These are phyloP conservation scores for Clunio marinus DNA, from an alignment of 2,888 invertebrate genomes.

Conservation along the genomic window DNA sequence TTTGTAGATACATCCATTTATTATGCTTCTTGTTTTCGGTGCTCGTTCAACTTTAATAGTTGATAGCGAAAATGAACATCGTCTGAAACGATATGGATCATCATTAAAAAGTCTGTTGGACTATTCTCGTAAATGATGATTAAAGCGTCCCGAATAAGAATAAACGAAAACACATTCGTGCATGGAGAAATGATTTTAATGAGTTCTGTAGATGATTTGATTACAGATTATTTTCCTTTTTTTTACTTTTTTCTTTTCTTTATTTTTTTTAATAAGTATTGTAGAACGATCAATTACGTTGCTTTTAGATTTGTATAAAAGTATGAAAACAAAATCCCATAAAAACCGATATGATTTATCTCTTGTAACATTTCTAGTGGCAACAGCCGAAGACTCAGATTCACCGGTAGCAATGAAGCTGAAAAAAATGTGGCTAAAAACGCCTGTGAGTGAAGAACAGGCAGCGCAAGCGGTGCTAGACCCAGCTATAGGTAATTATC, in stretches of 20 bases:
- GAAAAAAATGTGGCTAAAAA: constrained; percentile 69
- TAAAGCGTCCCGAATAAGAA: neutral
- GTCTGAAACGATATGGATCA: constrained; percentile 2
- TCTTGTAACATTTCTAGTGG: constrained; percentile 54
- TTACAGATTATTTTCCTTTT: neutral
- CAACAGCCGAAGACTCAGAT: constrained; percentile 59
- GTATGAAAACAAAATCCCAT: neutral
- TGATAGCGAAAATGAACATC: constrained; percentile 6
- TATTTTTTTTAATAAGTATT: neutral
- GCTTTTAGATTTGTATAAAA: neutral
- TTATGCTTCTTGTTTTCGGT: neutral
- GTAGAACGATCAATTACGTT: neutral
- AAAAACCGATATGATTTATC: constrained; percentile 27
- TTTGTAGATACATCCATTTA: too few species aligned
- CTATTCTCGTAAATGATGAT: constrained; percentile 5
- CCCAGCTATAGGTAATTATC: constrained; percentile 59
- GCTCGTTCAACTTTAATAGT: constrained; percentile 12
- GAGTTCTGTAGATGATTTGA: constrained; percentile 4
- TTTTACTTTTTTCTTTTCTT: neutral
- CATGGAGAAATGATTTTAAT: neutral
- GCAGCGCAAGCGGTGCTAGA: constrained; percentile 65
- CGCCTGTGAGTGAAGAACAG: constrained; percentile 65
- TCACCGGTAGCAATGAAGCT: constrained; percentile 66
- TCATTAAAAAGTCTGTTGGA: constrained; percentile 23
- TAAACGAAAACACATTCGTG: too few species aligned